Evolutionary conservation across 1,140 invertebrate genomes (phyloP).

Genomic region (Bursaphelenchus mucronatus): DNA sequence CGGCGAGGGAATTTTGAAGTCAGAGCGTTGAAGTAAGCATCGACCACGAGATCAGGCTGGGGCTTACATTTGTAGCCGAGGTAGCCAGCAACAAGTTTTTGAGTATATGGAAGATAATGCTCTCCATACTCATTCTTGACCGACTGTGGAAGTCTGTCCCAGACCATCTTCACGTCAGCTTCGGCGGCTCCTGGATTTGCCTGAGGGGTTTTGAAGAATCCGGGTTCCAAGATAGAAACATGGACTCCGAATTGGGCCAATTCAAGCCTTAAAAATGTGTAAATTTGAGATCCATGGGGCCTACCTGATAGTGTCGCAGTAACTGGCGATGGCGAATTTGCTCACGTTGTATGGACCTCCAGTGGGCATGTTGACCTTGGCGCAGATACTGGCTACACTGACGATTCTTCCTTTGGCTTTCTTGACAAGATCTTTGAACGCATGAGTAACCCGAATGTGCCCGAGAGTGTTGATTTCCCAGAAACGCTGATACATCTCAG

Average conservation of each 20-base stretch:
- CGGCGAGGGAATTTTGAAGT: constrained; percentile 20
- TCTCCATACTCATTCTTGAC: constrained; percentile 29
- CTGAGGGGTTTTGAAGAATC: constrained; percentile 25
- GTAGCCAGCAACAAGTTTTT: constrained; percentile 24
- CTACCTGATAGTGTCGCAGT: constrained; percentile 28
- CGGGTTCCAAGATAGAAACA: constrained; percentile 19
- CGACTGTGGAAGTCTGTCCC: constrained; percentile 18
- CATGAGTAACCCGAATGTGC: constrained; percentile 34
- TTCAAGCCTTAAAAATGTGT: constrained; percentile 3
- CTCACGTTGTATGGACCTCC: constrained; percentile 24
- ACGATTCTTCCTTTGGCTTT: constrained; percentile 31
- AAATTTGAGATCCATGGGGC: too few species aligned
- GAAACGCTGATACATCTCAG: constrained; percentile 30
- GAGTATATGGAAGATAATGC: constrained; percentile 21
- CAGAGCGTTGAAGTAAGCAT: constrained; percentile 22
- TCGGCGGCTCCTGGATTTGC: constrained; percentile 16
- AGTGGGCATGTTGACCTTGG: constrained; percentile 18
- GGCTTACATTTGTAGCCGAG: constrained; percentile 19
- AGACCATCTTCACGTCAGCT: constrained; percentile 24
- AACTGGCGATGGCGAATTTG: constrained; percentile 32
- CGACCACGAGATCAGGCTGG: constrained; percentile 12
- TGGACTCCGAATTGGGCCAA: constrained; percentile 22
- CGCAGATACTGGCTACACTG: constrained; percentile 24
- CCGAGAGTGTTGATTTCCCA: constrained; percentile 33
- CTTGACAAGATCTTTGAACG: constrained; percentile 37